A percentile compares a stretch with the other conserved stretches of the same genome.
phyloP scores from a whole-genome alignment of 2,888 invertebrate genomes.

The Adelphocoris suturalis region DNA sequence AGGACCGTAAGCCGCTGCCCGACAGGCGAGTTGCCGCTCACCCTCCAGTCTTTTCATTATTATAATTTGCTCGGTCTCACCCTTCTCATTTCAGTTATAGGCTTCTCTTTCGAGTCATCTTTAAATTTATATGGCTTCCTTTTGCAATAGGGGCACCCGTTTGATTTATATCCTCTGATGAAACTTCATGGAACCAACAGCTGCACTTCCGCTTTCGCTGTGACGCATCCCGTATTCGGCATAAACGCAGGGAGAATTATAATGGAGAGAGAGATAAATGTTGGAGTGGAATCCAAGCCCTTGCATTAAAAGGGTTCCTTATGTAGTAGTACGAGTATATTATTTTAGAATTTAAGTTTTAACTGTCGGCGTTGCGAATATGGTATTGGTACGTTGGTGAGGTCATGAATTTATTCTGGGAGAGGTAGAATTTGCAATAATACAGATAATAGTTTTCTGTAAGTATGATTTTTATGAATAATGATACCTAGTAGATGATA shows the following conservation, averaged over 20 bases:
- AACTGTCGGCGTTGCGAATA: too few species aligned
- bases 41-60: slow-evolving; percentile 34
- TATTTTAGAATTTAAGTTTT: too few species aligned
- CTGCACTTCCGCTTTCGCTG: slow-evolving; percentile 25
- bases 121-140: slow-evolving; percentile 42
- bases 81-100: slow-evolving; percentile 31
- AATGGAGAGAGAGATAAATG: too few species aligned
- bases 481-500: too few species aligned
- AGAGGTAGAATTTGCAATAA: too few species aligned
- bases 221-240: not conserved
- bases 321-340: too few species aligned
- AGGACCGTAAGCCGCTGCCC: not conserved
- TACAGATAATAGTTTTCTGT: too few species aligned
- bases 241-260: not conserved
- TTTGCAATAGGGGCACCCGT: not conserved
- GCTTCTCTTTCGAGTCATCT: slow-evolving; percentile 20
- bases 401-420: too few species aligned
- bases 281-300: too few species aligned
- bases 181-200: slow-evolving; percentile 29
- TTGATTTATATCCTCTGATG: slow-evolving; percentile 42
- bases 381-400: too few species aligned
- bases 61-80: slow-evolving; percentile 28
- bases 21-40: not conserved
- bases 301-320: too few species aligned
- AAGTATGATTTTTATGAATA: too few species aligned